Conservation (phyloP, 2,888 invertebrate genomes). For the Sphinx pinastri region DNA sequence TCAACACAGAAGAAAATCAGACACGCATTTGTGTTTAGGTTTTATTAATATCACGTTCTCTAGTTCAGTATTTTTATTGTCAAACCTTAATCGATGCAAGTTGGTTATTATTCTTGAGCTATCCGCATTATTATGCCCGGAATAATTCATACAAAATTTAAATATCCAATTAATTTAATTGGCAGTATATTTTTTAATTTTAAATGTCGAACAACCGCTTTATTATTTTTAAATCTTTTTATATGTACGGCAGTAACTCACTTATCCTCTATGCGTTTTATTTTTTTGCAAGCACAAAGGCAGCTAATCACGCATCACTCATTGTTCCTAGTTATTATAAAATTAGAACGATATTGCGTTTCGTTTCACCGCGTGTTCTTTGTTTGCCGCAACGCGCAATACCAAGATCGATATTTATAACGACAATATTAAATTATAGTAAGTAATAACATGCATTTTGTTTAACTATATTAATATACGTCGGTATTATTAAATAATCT, state of each 20-base stretch:
- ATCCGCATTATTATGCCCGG: too few species aligned
- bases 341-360: slow-evolving; percentile 20
- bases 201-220: background rate
- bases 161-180: background rate
- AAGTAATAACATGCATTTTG: too few species aligned
- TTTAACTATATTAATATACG: too few species aligned
- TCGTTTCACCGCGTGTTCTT: slow-evolving; percentile 14
- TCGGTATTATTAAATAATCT: too few species aligned
- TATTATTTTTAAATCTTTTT: background rate
- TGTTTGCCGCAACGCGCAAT: slow-evolving; percentile 19
- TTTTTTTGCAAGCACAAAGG: slow-evolving; percentile 2
- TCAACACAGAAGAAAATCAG: too few species aligned
- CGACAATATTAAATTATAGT: background rate
- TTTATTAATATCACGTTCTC: too few species aligned
- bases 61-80: too few species aligned
- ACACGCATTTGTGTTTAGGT: too few species aligned
- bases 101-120: too few species aligned
- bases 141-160: background rate
- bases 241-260: background rate
- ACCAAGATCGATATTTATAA: slow-evolving; percentile 12
- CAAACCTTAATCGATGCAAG: too few species aligned
- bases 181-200: background rate
- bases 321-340: slow-evolving; percentile 25
- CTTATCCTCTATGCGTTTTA: background rate
- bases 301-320: background rate